Percentiles rank a stretch among this genome's conserved stretches.
These are phyloP conservation scores for Martes martes DNA, from an alignment of 2,113 vertebrate genomes.

Conservation along the genomic window DNA sequence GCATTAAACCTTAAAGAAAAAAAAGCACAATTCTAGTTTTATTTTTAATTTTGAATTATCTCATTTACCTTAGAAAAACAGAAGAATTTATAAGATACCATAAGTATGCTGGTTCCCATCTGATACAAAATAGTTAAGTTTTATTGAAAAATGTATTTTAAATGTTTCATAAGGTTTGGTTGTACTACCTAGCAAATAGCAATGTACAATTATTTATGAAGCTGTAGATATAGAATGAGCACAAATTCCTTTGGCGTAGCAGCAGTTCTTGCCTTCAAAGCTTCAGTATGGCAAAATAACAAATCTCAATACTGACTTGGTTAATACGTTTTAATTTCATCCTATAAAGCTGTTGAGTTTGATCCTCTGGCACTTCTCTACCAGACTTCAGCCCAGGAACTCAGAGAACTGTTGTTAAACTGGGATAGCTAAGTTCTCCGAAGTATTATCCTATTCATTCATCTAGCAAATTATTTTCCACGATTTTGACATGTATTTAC, in stretches of 20 bases:
- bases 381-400: not conserved
- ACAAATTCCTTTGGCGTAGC: not conserved
- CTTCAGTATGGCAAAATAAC: not conserved
- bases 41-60: conserved; percentile 38
- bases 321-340: not conserved
- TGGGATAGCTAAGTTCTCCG: not conserved
- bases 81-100: not conserved
- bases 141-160: conserved; percentile 12
- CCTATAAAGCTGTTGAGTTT: not conserved
- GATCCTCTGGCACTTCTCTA: not conserved
- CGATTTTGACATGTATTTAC: not conserved
- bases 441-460: not conserved
- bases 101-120: not conserved
- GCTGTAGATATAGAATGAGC: not conserved
- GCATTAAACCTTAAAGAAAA: conserved; percentile 87
- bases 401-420: not conserved
- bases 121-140: conserved; percentile 4
- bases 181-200: not conserved
- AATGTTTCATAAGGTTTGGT: conserved; percentile 9
- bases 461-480: not conserved
- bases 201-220: not conserved
- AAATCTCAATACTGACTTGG: not conserved
- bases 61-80: conserved; percentile 50
- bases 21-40: conserved; percentile 76
- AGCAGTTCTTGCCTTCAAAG: not conserved